Evolutionary conservation across 2,797 vertebrate genomes (phyloP), one percentile per base, ranked within the genome.

Genomic region (Galaxias olidus): DNA sequence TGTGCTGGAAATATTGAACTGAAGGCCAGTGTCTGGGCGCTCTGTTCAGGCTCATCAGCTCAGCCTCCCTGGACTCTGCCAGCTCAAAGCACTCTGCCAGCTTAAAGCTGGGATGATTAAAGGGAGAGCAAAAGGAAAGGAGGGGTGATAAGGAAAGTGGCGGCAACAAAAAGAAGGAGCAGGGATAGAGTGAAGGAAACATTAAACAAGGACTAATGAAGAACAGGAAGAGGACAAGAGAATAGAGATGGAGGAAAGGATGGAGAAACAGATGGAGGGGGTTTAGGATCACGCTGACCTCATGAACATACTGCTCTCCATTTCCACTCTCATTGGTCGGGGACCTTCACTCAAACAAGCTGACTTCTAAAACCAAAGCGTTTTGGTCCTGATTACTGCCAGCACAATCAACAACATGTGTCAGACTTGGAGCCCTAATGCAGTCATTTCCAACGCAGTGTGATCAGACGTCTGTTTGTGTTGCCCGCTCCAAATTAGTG

Each of bases 401-500:
- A 30, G 55, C 62, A 68, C 66, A 76, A 79, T 83, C 83, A 83
- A 66, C 76, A 73, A 75, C 84, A 86, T 88, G 84, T 84, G 77
- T 85, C 81, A 86, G 83, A 83, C 70, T 71, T 82, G 72, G 63
- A 18, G 53, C 69, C 65, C 73, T 82, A 82, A 81, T 82, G 79
- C 65, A 60, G 70, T 78, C 83, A 83, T 86, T 80, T 69, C 86
- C 83, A 77, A 85, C 53, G 47, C 8, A 30, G 75, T 65, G 60
- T 81, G 75, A 80, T 76, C 75, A 67, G 80, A 82, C 76, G 77
- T 80, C 78, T 80, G 63, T 83, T 72, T 69, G n/a, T n/a, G n/a
- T n/a, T n/a, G 73, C 62, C 62, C 48, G 63, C 47, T 73, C 69
- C 73, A 65, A 80, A 78, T 77, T 73, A 75, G 67, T 11, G 30